Base-by-base conservation (phyloP, 2,888 invertebrate genomes). In the Stenodera caucasica region DNA sequence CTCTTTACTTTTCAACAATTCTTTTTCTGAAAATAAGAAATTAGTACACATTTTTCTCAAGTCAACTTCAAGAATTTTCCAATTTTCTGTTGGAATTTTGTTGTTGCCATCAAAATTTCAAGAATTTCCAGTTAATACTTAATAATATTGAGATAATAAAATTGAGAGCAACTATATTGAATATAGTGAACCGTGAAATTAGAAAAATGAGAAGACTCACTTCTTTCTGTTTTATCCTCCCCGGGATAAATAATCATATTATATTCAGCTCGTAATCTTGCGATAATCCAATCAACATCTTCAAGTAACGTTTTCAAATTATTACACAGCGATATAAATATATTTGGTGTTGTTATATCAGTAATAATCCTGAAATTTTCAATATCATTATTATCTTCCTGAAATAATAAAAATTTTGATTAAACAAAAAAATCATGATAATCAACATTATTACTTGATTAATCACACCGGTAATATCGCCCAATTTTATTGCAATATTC, bases 1-100 rank as follows among this genome's bases (percentile, higher is more conserved):
- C 72, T 87, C 86, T 68, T 84, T 82, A 0, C 77, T 76, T 68
- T 82, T 84, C 49, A 86, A 72, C 63, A 80, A 77, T 52, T 83
- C 82, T 52, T 79, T 74, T 60, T 72, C 81, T 82, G 61, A 61
- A 70, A 70, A 58, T 60, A 58, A 61, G 55, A 82, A 15, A 49
- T 50, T 40, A 15, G 11, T 23, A 54, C 8, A 26, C 14, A 53
- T 51, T 60, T 33, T 29, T 14, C 30, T 53, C 33, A n/a, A n/a
- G n/a, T n/a, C n/a, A n/a, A n/a, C n/a, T n/a, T n/a, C n/a, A n/a
- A n/a, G n/a, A n/a, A n/a, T n/a, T n/a, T n/a, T n/a, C n/a, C n/a
- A n/a, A n/a, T n/a, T n/a, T n/a, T n/a, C n/a, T n/a, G n/a, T n/a
- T n/a, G n/a, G n/a, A n/a, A n/a, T n/a, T n/a, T n/a, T n/a, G n/a